A percentile compares a stretch with the other conserved stretches of the same genome.
Conservation (phyloP, 2,113 vertebrate genomes). For the Rhagologus leucostigma region DNA sequence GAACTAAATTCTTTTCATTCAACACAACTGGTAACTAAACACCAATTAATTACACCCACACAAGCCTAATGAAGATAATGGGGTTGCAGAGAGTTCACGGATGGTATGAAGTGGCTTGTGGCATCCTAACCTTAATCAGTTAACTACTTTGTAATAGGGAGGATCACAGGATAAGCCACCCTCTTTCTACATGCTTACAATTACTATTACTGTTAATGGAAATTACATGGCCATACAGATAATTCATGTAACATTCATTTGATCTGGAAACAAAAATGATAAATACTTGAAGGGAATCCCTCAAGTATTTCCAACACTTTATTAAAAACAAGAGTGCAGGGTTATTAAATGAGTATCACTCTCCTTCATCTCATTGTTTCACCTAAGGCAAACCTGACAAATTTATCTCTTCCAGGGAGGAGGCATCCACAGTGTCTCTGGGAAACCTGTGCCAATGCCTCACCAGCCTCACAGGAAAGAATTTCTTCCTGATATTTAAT, state of each 20-base stretch:
- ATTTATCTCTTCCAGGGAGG: neutral
- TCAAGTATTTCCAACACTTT: neutral
- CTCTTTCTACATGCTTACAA: constrained; percentile 33
- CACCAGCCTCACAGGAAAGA: neutral
- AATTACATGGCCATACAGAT: constrained; percentile 5
- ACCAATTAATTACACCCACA: constrained; percentile 65
- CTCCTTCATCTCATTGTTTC: neutral
- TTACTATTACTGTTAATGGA: constrained; percentile 50
- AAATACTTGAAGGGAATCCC: neutral
- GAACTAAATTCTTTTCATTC: constrained; percentile 57
- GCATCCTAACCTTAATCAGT: constrained; percentile 64
- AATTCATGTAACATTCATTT: neutral
- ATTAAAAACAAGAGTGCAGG: neutral
- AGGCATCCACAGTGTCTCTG: neutral
- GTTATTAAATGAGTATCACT: neutral
- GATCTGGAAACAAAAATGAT: neutral
- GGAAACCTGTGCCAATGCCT: too few species aligned
- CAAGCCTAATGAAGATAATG: constrained; percentile 66
- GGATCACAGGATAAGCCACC: constrained; percentile 57
- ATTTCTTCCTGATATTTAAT: neutral
- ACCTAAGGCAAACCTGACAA: neutral
- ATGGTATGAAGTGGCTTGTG: constrained; percentile 51
- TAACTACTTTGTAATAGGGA: constrained; percentile 52
- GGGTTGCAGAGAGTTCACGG: constrained; percentile 54
- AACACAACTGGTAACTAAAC: constrained; percentile 57